phyloP scores from a whole-genome alignment of 2,797 vertebrate species.

The Darevskia nairensis region DNA sequence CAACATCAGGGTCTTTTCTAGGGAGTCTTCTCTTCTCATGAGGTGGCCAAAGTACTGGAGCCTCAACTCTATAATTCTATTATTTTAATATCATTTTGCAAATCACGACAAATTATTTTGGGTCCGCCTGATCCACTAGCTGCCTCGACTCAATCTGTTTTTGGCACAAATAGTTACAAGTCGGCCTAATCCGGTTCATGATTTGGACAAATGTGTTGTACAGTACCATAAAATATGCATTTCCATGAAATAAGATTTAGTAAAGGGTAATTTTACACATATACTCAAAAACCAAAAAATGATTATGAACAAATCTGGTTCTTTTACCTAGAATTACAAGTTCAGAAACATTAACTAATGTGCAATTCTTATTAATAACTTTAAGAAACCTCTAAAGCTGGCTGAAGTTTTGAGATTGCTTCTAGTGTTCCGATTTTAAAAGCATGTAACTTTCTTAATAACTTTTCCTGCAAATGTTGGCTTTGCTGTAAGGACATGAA shows the following conservation, averaged over 20 bases:
- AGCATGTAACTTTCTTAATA: slow-evolving; percentile 25
- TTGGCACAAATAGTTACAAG: too few species aligned
- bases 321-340: slow-evolving; percentile 4
- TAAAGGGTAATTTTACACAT: background rate
- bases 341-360: slow-evolving; percentile 12
- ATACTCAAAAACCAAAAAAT: background rate
- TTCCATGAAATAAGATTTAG: slow-evolving; percentile 1
- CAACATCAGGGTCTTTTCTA: too few species aligned
- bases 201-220: too few species aligned
- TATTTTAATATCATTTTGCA: too few species aligned
- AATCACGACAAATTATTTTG: too few species aligned
- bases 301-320: background rate
- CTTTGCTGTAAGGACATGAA: slow-evolving; percentile 28
- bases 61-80: too few species aligned
- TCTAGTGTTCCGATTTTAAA: slow-evolving; percentile 54
- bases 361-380: slow-evolving; percentile 9
- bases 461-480: slow-evolving; percentile 62
- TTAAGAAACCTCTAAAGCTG: slow-evolving; percentile 34
- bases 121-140: too few species aligned
- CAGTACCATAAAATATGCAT: background rate
- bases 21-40: too few species aligned
- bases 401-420: slow-evolving; percentile 49
- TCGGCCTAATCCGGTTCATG: too few species aligned
- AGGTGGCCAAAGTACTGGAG: too few species aligned
- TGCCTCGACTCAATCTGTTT: too few species aligned